These are phyloP conservation scores for Pelusios castaneus DNA, from an alignment of 2,113 vertebrate species.

Conservation along the genomic window DNA sequence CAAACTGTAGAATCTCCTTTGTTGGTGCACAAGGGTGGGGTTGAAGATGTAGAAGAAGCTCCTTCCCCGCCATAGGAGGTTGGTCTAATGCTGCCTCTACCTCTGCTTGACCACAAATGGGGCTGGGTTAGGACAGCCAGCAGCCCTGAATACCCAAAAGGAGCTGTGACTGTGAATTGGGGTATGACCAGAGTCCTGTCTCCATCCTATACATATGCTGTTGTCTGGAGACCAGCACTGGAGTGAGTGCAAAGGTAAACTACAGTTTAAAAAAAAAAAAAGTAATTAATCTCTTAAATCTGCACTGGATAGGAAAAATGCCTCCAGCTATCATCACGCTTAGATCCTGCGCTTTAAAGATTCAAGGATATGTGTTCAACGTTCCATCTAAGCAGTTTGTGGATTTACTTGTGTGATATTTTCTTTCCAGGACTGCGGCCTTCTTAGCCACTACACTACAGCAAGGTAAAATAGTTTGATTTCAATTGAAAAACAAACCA, in stretches of 20 bases:
- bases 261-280: background rate
- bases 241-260: background rate
- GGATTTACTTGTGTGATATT: background rate
- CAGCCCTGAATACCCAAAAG: background rate
- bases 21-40: background rate
- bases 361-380: background rate
- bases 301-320: background rate
- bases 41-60: background rate
- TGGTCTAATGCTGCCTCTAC: background rate
- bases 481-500: background rate
- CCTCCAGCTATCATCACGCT: background rate
- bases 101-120: background rate
- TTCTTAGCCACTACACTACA: background rate
- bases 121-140: background rate
- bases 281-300: background rate
- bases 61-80: background rate
- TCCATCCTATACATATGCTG: background rate
- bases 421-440: background rate
- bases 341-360: background rate
- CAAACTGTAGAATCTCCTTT: background rate
- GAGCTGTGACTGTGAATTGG: background rate
- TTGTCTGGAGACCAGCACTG: background rate
- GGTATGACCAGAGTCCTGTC: background rate
- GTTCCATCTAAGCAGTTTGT: background rate
- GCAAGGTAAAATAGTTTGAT: background rate